Evolutionary conservation across 2,888 invertebrate genomes (phyloP).

Genomic region (Leucoptera coffeella): DNA sequence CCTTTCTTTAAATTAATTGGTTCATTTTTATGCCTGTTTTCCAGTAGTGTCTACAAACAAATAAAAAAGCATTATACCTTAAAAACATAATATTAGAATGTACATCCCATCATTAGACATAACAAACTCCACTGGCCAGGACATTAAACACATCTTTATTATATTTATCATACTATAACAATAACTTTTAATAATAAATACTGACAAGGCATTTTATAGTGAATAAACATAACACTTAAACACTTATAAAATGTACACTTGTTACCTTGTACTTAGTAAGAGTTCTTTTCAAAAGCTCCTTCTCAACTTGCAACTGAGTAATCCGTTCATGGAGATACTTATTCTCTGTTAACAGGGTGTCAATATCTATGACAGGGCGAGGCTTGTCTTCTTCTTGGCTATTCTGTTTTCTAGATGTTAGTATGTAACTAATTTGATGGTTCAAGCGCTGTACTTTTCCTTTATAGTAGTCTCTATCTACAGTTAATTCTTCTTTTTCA

Average conservation of each 20-base stretch:
- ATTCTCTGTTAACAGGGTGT: constrained; percentile 75
- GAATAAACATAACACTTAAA: too few relatives aligned
- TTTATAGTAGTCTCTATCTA: constrained; percentile 77
- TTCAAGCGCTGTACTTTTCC: constrained; percentile 77
- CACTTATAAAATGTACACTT: too few relatives aligned
- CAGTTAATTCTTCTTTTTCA: constrained; percentile 77
- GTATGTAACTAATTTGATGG: constrained; percentile 65
- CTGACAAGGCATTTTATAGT: too few relatives aligned
- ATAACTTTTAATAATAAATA: too few relatives aligned
- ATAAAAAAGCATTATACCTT: too few relatives aligned
- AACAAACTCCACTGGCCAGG: too few relatives aligned
- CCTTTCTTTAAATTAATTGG: constrained; percentile 61
- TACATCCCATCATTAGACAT: too few relatives aligned
- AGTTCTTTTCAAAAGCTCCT: constrained; percentile 66
- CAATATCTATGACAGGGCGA: constrained; percentile 64
- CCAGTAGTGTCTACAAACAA: constrained; percentile 56
- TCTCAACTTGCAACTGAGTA: constrained; percentile 73
- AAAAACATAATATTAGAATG: too few relatives aligned
- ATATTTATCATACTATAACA: too few relatives aligned
- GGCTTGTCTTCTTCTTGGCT: constrained; percentile 15
- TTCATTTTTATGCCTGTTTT: constrained; percentile 67
- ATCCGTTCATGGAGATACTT: constrained; percentile 77
- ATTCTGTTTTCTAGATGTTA: constrained; percentile 14
- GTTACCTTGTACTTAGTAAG: constrained; percentile 72
- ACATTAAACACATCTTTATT: too few relatives aligned